phyloP scores from a whole-genome alignment of 2,888 invertebrate species.

The Cancer borealis region DNA sequence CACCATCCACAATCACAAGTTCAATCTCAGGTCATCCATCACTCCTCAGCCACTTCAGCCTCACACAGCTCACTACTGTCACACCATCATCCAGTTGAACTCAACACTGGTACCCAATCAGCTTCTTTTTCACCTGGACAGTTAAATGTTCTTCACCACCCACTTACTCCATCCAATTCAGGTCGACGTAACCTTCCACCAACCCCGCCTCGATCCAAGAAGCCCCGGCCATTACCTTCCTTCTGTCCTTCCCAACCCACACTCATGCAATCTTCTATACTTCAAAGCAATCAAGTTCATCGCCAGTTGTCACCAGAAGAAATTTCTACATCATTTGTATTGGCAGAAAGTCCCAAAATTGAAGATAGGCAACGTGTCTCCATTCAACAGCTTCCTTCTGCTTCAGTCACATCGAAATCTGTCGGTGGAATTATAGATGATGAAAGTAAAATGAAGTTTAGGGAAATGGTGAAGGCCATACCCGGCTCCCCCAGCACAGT shows the following conservation, averaged over 20 bases:
- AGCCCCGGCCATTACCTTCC: background rate
- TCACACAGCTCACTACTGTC: background rate
- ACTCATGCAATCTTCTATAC: background rate
- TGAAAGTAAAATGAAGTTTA: background rate
- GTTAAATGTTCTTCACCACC: background rate
- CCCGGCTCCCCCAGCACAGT: conserved; percentile 20
- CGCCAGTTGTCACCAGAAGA: background rate
- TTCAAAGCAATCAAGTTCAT: background rate
- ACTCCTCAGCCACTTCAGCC: background rate
- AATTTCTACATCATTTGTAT: conserved; percentile 13
- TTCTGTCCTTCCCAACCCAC: background rate
- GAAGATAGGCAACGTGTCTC: background rate
- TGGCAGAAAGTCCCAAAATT: background rate
- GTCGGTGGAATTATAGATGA: background rate
- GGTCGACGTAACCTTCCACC: background rate
- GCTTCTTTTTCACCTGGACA: background rate
- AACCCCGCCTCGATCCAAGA: conserved; percentile 7
- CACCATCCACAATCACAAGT: conserved; percentile 46
- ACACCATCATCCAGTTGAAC: background rate
- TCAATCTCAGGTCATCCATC: background rate
- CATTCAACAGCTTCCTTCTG: background rate
- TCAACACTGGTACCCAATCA: background rate
- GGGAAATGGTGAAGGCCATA: background rate
- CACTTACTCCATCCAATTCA: background rate
- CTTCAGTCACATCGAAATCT: background rate